Evolutionary conservation across 64 coral and sea anemone genomes (phyloP), one percentile per base, ranked within the genome.

Genomic region (Montipora capricornis): DNA sequence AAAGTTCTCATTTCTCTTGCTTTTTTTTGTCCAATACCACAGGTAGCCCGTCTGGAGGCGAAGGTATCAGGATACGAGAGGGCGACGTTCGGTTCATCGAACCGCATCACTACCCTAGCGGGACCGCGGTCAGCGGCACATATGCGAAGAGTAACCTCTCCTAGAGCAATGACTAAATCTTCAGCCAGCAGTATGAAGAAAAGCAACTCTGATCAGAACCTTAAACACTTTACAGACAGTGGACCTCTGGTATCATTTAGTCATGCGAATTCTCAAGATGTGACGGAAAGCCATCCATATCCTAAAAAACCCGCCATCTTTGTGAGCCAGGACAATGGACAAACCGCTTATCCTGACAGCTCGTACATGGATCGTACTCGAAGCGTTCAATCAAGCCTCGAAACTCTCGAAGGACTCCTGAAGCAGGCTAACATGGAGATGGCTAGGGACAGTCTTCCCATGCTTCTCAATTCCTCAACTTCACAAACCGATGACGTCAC

Each of bases 11-110:
- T 64, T 14, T 20, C 68, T 71, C 20, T 20, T 71, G 10, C 2
- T 15, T 24, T 71, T 1, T 71, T 78, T 69, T 49, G 17, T 68
- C 46, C 9, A 19, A 29, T 76, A 20, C 82, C 76, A 60, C 84
- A 99, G 98, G 92, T 99, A 10, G 90, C 98, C 8, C 79, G 98
- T 49, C 79, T 99, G 7, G 95, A 99, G 92, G 98, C 98, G 59
- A 96, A 95, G 79, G 87, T 99, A 37, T 99, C 98, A 14, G 98
- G 98, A 8, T 99, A 99, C 80, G 98, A 99, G 73, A 80, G 98
- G 29, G 98, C 98, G 8, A 99, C 94, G 29, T 99, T 99, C 74
- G 98, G 98, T 47, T 62, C 92, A 20, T 84, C 46, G 64, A 87
- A 70, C 47, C 83, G 79, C 44, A 37, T 76, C 20, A 77, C 79